Percentiles rank a stretch among this genome's conserved stretches.
Evolutionary conservation across 2,888 invertebrate genomes (phyloP).

Genomic region (Acanthacorydalis orientalis): DNA sequence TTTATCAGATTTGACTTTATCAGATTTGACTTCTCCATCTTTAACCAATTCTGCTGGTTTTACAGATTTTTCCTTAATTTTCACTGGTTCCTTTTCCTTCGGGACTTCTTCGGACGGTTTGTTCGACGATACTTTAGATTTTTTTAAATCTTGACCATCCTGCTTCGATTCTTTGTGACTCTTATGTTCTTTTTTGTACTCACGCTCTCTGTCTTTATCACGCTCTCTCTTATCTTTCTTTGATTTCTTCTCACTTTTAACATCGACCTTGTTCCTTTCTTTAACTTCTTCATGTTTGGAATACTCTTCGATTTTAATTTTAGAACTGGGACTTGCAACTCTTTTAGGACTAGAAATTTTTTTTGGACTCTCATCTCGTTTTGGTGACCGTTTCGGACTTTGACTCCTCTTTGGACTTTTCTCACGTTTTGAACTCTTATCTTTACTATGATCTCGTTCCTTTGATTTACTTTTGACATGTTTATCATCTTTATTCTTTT

Average conservation of each 20-base stretch:
- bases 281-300: constrained; percentile 7
- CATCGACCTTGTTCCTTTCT: constrained; percentile 11
- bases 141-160: constrained; percentile 11
- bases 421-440: constrained; percentile 29
- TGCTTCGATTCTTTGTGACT: constrained; percentile 17
- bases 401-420: constrained; percentile 24
- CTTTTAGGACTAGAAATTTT: constrained; percentile 22
- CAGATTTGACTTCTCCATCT: constrained; percentile 16
- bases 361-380: constrained; percentile 15
- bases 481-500: constrained; percentile 28
- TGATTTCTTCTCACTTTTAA: constrained; percentile 30
- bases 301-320: constrained; percentile 7
- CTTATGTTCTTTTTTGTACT: constrained; percentile 20
- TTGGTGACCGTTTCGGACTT: constrained; percentile 18
- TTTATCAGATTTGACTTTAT: constrained; percentile 20
- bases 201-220: constrained; percentile 42
- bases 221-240: constrained; percentile 45
- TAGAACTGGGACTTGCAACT: constrained; percentile 11
- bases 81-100: constrained; percentile 37
- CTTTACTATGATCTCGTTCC: constrained; percentile 33
- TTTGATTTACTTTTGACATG: constrained; percentile 34
- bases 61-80: constrained; percentile 19
- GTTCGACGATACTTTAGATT: constrained; percentile 20
- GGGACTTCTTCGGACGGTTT: constrained; percentile 31
- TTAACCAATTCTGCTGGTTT: constrained; percentile 20